A percentile compares a stretch with the other conserved stretches of the same genome.
phyloP scores from a whole-genome alignment of 2,888 invertebrate genomes.

The Thalpophila matura region DNA sequence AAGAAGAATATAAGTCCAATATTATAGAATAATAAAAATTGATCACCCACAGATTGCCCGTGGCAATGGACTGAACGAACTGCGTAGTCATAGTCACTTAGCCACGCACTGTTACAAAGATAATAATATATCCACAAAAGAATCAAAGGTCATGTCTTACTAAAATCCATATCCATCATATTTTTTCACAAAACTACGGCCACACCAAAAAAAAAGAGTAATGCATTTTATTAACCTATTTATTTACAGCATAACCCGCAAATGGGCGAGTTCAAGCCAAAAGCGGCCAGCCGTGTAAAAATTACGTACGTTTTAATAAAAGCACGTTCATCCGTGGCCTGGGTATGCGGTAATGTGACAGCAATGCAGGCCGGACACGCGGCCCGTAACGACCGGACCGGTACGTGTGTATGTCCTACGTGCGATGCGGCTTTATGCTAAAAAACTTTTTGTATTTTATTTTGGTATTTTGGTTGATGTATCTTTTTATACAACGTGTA shows the following conservation, averaged over 20 bases:
- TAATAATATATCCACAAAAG: no score
- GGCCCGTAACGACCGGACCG: constrained; percentile 58
- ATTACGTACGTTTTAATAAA: constrained; percentile 53
- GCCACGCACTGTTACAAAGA: neutral
- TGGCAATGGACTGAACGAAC: no score
- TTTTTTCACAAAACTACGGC: neutral
- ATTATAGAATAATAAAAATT: no score
- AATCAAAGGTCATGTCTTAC: neutral
- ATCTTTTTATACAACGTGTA: constrained; percentile 39
- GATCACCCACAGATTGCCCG: no score
- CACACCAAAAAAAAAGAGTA: neutral
- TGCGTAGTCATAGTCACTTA: no score
- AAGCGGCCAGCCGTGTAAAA: constrained; percentile 41
- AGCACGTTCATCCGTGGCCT: constrained; percentile 51
- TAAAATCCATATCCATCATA: neutral
- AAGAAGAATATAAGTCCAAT: no score
- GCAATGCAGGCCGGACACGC: constrained; percentile 61
- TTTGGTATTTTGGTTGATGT: constrained; percentile 44
- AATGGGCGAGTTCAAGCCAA: constrained; percentile 16
- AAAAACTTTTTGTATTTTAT: constrained; percentile 49
- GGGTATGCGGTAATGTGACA: constrained; percentile 59
- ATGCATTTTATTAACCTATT: constrained; percentile 31
- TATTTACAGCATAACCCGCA: constrained; percentile 26
- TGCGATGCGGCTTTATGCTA: constrained; percentile 47
- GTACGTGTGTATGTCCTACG: constrained; percentile 61